A percentile compares a stretch with the other conserved stretches of the same genome.
Conservation (phyloP, 2,888 invertebrate species). For the Zeuzera pyrina region DNA sequence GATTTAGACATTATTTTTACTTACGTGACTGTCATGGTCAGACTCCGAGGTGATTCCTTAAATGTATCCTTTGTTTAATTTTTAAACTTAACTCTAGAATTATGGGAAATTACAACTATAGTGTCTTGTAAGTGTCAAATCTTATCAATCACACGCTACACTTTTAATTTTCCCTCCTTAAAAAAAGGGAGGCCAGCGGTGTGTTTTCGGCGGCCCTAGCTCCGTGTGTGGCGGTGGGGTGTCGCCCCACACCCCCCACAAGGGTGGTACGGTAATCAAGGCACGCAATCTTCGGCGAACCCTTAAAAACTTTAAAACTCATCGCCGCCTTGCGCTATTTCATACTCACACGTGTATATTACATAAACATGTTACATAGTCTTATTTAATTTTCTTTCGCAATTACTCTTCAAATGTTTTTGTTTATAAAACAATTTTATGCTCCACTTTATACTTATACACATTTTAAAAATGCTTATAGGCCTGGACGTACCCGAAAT, state of each 20-base stretch:
- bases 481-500: too few relatives aligned
- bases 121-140: constrained; percentile 57
- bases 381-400: too few relatives aligned
- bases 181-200: constrained; percentile 67
- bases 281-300: constrained; percentile 77
- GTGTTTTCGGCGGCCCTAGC: constrained; percentile 44
- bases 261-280: constrained; percentile 69
- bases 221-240: constrained; percentile 40
- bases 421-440: too few relatives aligned
- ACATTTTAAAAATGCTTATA: too few relatives aligned
- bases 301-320: constrained; percentile 76
- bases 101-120: neutral
- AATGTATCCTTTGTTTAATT: neutral
- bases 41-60: too few relatives aligned
- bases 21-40: too few relatives aligned
- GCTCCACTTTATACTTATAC: too few relatives aligned
- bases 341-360: constrained; percentile 24
- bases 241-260: constrained; percentile 21
- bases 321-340: constrained; percentile 51
- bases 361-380: too few relatives aligned
- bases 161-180: constrained; percentile 74
- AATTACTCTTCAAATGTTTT: too few relatives aligned
- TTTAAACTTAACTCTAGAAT: neutral
- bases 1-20: too few relatives aligned
- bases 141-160: constrained; percentile 29